Evolutionary conservation across 2,113 vertebrate species (phyloP).

Genomic region (Cercopithecus mona): DNA sequence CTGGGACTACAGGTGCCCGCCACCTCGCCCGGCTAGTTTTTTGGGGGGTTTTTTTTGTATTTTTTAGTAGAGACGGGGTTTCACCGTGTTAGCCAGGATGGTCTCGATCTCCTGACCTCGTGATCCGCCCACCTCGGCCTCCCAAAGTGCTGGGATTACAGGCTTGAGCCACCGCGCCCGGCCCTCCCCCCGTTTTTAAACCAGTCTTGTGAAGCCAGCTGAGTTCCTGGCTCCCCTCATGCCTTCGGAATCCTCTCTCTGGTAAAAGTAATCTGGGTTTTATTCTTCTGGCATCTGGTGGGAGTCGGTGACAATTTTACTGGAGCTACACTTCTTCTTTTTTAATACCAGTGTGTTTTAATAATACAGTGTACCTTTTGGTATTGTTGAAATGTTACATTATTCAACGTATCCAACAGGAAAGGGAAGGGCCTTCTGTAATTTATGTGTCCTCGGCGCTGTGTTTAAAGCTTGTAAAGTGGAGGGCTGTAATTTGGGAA

Average conservation of each 20-base stretch:
- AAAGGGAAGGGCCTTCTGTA: slow-evolving; percentile 38
- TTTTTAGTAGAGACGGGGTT: too few species aligned
- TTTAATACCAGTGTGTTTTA: slow-evolving; percentile 48
- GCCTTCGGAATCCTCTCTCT: slow-evolving; percentile 31
- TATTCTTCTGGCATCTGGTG: slow-evolving; percentile 62
- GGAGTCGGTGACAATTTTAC: slow-evolving; percentile 46
- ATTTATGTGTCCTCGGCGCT: not conserved
- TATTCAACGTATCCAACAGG: not conserved
- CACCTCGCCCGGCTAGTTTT: too few species aligned
- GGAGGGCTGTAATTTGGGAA: slow-evolving; percentile 68
- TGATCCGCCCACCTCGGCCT: too few species aligned
- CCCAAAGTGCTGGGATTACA: too few species aligned
- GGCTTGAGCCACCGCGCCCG: too few species aligned
- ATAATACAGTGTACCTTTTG: slow-evolving; percentile 60
- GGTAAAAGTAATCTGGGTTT: slow-evolving; percentile 40
- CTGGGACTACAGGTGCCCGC: too few species aligned
- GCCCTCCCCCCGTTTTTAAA: not conserved
- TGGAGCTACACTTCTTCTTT: not conserved
- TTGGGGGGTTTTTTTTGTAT: too few species aligned
- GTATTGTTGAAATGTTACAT: slow-evolving; percentile 40
- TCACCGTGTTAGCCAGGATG: too few species aligned
- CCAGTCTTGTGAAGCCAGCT: not conserved
- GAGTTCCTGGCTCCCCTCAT: not conserved
- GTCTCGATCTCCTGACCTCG: too few species aligned
- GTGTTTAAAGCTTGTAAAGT: slow-evolving; percentile 21